phyloP scores from a whole-genome alignment of 2,888 invertebrate species.

The Cheilosia grossa region DNA sequence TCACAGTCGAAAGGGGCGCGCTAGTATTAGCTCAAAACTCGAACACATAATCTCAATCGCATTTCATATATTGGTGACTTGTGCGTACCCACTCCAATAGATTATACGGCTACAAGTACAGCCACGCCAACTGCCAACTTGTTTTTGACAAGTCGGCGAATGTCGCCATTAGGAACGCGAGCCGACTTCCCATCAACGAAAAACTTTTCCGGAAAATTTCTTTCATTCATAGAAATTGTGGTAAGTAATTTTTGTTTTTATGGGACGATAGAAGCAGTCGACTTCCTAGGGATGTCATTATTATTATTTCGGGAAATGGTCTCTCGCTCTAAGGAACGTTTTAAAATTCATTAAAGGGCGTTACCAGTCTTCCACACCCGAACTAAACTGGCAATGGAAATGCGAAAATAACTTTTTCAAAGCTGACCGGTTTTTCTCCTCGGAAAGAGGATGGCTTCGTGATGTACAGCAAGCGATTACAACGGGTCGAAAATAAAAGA shows the following conservation, averaged over 20 bases:
- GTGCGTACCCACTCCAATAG: not conserved
- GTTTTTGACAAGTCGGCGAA: not conserved
- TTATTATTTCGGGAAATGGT: not conserved
- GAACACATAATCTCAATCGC: not conserved
- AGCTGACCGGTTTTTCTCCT: not conserved
- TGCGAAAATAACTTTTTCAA: not conserved
- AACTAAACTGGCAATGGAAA: conserved; percentile 15
- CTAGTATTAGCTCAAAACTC: not conserved
- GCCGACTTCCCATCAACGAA: not conserved
- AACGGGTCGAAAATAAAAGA: conserved; percentile 3
- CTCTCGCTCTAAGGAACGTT: not conserved
- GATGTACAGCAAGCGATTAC: conserved; percentile 12
- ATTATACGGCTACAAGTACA: not conserved
- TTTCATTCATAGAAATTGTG: conserved; percentile 20
- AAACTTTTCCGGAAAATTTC: conserved; percentile 41
- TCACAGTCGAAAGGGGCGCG: not conserved
- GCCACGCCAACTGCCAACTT: not conserved
- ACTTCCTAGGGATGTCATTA: not conserved
- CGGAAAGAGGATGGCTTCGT: not conserved
- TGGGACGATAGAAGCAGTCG: conserved; percentile 20
- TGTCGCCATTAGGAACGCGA: not conserved
- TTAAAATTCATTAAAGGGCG: conserved; percentile 7
- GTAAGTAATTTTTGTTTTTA: conserved; percentile 7
- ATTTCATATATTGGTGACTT: not conserved
- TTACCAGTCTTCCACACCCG: conserved; percentile 22